Evolutionary conservation across 2,113 vertebrate genomes (phyloP).

Genomic region (Micronycteris hirsuta): DNA sequence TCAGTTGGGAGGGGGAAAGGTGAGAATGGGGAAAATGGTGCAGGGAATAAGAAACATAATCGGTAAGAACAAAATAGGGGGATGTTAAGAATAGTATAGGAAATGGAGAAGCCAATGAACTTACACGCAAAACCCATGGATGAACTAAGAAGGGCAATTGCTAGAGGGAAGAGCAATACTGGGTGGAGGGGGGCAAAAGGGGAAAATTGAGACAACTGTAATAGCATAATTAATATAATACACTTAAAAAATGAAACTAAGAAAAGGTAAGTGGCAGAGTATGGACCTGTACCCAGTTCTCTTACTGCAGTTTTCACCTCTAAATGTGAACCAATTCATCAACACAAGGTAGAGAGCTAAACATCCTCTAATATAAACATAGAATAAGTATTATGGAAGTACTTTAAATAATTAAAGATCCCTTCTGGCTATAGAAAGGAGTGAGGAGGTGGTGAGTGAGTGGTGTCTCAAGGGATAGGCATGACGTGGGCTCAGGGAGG

Average conservation of each 20-base stretch:
- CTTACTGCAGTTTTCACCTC: background rate
- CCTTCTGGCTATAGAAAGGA: background rate
- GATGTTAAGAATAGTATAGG: too few relatives aligned
- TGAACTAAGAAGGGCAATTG: too few relatives aligned
- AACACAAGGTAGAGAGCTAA: background rate
- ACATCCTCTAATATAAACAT: background rate
- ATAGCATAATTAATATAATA: too few relatives aligned
- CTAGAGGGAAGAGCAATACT: too few relatives aligned
- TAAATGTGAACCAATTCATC: background rate
- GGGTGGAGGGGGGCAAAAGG: too few relatives aligned
- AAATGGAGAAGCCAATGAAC: too few relatives aligned
- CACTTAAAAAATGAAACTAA: background rate
- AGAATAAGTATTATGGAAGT: background rate
- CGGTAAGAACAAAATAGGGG: too few relatives aligned
- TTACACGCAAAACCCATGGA: too few relatives aligned
- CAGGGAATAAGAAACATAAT: too few relatives aligned
- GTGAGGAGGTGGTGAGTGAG: background rate
- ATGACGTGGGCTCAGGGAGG: accelerated
- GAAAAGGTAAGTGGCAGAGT: background rate
- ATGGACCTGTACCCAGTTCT: background rate
- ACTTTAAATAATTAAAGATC: background rate
- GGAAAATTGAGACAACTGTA: too few relatives aligned
- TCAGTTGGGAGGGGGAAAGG: too few relatives aligned
- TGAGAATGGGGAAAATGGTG: too few relatives aligned
- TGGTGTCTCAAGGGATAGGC: background rate